Evolutionary conservation across 37 sponge, comb jelly and placozoan genomes (phyloP).

Genomic region (Halisarca cf. caerulea): DNA sequence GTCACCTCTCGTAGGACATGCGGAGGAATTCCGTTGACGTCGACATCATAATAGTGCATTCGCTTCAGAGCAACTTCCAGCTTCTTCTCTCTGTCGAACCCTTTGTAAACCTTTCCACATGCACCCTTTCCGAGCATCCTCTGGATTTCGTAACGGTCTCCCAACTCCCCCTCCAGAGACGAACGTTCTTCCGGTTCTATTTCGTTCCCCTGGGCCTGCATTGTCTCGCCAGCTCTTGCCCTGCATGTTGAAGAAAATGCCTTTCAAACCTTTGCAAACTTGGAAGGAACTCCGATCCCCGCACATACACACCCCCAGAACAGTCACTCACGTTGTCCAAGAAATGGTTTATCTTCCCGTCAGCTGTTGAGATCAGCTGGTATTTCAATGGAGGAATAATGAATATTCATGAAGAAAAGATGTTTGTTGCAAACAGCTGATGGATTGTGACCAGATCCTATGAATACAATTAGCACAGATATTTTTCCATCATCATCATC

Average conservation of each 20-base stretch:
- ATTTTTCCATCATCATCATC: too few species aligned
- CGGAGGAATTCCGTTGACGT: slow-evolving; percentile 11
- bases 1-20: slow-evolving; percentile 25
- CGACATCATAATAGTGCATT: slow-evolving; percentile 17
- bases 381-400: too few species aligned
- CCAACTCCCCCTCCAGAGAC: not conserved
- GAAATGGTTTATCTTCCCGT: too few species aligned
- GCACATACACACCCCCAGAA: too few species aligned
- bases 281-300: not conserved
- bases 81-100: not conserved
- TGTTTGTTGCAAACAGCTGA: too few species aligned
- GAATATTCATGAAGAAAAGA: too few species aligned
- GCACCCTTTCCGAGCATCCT: slow-evolving; percentile 18
- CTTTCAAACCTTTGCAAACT: not conserved
- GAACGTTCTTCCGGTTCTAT: slow-evolving; percentile 5
- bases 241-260: not conserved
- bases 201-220: not conserved
- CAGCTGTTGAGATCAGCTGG: too few species aligned
- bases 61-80: slow-evolving; percentile 13
- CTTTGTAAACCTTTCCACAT: slow-evolving; percentile 25
- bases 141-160: slow-evolving; percentile 21
- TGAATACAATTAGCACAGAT: too few species aligned
- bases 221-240: not conserved
- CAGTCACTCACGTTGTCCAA: too few species aligned
- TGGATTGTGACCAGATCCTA: too few species aligned